Percentiles rank a stretch among this genome's conserved stretches.
phyloP scores from a whole-genome alignment of 2,797 vertebrate species.

The Cephalopachus bancanus region DNA sequence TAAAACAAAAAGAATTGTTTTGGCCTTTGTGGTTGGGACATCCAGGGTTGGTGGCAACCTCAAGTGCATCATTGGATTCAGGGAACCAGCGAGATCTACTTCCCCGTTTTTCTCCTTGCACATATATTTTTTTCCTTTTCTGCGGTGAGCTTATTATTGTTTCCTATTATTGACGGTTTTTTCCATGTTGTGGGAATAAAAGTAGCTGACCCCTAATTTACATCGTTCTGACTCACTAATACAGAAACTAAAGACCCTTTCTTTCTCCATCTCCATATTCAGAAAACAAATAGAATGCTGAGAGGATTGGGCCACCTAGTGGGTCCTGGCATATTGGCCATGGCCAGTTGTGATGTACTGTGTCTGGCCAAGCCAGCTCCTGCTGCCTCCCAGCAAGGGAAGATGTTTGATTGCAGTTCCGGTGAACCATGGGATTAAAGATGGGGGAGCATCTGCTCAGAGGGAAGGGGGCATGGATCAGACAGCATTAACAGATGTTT shows the following conservation, averaged over 20 bases:
- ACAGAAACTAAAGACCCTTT: background rate
- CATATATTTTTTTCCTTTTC: background rate
- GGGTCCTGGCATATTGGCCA: background rate
- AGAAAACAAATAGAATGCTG: background rate
- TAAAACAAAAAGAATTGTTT: background rate
- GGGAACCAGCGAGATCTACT: background rate
- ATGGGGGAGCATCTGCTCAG: background rate
- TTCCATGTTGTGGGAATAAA: background rate
- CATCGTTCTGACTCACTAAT: background rate
- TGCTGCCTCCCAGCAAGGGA: background rate
- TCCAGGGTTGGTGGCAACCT: background rate
- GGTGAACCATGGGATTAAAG: background rate
- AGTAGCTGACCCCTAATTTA: background rate
- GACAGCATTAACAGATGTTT: background rate
- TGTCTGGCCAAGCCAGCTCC: background rate
- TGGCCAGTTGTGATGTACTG: background rate
- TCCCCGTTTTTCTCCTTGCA: background rate
- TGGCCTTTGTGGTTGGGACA: background rate
- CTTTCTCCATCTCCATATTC: background rate
- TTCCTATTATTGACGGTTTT: background rate
- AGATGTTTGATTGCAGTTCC: background rate
- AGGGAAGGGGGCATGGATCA: background rate
- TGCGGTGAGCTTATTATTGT: background rate
- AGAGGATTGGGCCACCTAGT: background rate
- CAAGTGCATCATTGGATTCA: background rate